Conservation (phyloP, 2,113 vertebrate species). For the Podarcis muralis region DNA sequence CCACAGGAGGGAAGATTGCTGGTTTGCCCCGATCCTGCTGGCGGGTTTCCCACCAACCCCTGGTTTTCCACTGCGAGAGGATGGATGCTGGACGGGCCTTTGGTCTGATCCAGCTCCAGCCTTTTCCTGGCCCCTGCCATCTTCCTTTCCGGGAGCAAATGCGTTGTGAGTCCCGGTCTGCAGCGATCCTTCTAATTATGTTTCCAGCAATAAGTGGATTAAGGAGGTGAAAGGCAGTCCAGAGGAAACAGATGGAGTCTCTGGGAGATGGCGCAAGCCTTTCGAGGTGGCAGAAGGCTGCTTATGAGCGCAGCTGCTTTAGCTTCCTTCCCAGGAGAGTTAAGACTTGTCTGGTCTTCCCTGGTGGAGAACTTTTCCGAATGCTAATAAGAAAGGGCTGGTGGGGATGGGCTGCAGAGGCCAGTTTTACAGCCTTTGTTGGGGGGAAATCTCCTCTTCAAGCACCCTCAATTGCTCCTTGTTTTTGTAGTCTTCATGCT, state of each 20-base stretch:
- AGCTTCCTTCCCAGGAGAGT: background rate
- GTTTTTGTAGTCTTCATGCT: too few species aligned
- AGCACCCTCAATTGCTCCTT: background rate
- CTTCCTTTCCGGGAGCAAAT: background rate
- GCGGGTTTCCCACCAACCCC: too few species aligned
- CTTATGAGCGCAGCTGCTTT: background rate
- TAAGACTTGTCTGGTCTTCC: too few species aligned
- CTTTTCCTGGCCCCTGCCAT: too few species aligned
- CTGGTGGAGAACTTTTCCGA: background rate
- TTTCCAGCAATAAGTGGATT: background rate
- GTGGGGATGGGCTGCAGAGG: background rate
- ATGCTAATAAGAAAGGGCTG: background rate
- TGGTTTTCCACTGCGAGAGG: too few species aligned
- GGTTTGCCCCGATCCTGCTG: too few species aligned
- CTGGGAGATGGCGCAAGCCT: background rate
- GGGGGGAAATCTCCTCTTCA: too few species aligned
- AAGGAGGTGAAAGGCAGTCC: background rate
- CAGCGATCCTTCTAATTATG: background rate
- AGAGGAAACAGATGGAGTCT: background rate
- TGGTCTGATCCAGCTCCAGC: too few species aligned
- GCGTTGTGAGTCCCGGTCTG: too few species aligned
- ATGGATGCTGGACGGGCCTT: too few species aligned
- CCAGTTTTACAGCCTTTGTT: background rate
- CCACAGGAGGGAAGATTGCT: too few species aligned
- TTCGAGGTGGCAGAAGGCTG: background rate